Base-by-base conservation (phyloP, 2,888 invertebrate species). In the Lysandra coridon region DNA sequence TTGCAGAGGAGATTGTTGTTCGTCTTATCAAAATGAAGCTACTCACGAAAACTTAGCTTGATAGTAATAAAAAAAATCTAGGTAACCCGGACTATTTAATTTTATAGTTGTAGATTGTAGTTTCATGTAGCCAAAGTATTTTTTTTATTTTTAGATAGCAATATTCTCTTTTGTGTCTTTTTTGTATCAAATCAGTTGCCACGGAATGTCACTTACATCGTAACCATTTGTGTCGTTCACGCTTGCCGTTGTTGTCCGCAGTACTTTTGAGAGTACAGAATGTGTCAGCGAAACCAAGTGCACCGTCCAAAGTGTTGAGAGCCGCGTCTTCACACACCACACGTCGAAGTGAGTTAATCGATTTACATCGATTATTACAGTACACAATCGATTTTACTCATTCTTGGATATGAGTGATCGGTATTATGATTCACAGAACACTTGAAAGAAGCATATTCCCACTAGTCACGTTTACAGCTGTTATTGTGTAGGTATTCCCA, bases 251-350 rank as follows among this genome's bases (percentile, higher is more conserved):
- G 89, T 92, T 92, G 91, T 94, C 91, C 93, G 91, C 94, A 94
- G 94, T 93, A 91, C 91, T 92, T 94, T 93, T 93, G 92, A 94
- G 90, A 93, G 93, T 92, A 92, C 93, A 91, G 94, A 94, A 88
- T 90, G 89, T 93, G 89, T 94, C 90, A 92, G 90, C 86, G 94
- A 93, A 90, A 86, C 85, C 83, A 92, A 91, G 89, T 90, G 91
- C 90, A 92, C 92, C 85, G 85, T 90, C 83, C 93, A 93, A 90
- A 93, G 90, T 87, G 92, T 94, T 92, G 93, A 94, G 88, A 89
- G 91, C 91, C 91, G 93, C 92, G 91, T 92, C 92, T 93, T 92
- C 91, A 86, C 92, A 88, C 91, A 86, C 84, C 92, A 87, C 93
- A 92, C 88, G 90, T 90, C 86, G 85, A 93, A 92, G 94, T 94